Conservation (phyloP, 2,113 vertebrate species). For the Columbina picui region DNA sequence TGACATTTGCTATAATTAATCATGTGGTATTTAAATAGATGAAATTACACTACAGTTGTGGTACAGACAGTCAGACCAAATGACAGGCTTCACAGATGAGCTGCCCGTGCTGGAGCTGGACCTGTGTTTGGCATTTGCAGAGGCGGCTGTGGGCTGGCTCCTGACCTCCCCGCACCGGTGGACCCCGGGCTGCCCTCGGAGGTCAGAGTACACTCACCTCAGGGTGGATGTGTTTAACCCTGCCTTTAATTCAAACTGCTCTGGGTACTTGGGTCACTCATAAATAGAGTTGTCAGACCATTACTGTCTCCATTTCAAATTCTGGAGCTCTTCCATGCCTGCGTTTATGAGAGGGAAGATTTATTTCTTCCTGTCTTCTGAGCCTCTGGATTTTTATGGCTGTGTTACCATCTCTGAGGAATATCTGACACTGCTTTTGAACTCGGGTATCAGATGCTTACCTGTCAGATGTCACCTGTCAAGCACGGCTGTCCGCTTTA, state of each 20-base stretch:
- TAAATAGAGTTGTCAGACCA: background rate
- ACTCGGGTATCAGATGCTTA: background rate
- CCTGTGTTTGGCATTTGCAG: accelerated
- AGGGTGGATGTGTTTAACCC: background rate
- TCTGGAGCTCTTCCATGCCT: background rate
- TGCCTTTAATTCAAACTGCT: background rate
- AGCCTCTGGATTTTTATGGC: background rate
- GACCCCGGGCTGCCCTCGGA: background rate
- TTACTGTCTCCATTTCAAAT: background rate
- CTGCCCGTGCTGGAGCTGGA: background rate
- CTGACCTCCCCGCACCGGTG: background rate
- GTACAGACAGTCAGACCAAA: background rate
- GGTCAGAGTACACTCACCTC: accelerated
- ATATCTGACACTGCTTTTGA: background rate
- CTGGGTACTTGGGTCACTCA: background rate
- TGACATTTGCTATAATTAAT: background rate
- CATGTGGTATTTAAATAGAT: background rate
- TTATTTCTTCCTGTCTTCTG: background rate
- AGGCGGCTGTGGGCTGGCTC: background rate
- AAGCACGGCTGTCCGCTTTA: background rate
- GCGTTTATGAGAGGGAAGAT: background rate
- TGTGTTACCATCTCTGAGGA: background rate
- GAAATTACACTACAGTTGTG: accelerated
- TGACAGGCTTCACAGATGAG: background rate
- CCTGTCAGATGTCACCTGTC: background rate